phyloP scores from a whole-genome alignment of 1,140 invertebrate genomes.

The Bombus terrestris region DNA sequence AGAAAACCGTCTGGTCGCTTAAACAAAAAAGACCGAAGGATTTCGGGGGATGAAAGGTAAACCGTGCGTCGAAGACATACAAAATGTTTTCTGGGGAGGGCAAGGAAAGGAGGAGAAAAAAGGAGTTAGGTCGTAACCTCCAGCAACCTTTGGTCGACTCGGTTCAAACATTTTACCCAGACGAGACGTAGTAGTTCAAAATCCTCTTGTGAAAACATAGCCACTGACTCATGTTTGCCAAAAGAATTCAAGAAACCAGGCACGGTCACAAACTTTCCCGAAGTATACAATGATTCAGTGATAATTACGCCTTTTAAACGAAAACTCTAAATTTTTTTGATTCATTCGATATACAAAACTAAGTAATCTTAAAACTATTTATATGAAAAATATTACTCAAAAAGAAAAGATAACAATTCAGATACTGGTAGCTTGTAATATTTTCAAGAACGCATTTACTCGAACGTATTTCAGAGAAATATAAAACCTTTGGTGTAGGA shows the following conservation, averaged over 20 bases:
- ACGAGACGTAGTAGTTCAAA: conserved; percentile 73
- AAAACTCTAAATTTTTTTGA: not conserved
- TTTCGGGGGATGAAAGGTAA: conserved; percentile 19
- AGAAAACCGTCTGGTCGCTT: conserved; percentile 38
- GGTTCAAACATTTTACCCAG: conserved; percentile 62
- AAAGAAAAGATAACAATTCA: not conserved
- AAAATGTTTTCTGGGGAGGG: not conserved
- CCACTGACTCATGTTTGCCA: conserved; percentile 54
- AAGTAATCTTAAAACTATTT: not conserved
- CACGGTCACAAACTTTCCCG: conserved; percentile 1
- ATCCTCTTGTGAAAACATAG: conserved; percentile 70
- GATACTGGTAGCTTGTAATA: not conserved
- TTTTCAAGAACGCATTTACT: not conserved
- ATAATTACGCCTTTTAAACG: not conserved
- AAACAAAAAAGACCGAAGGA: conserved; percentile 33
- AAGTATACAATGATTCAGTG: conserved; percentile 23
- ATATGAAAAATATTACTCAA: not conserved
- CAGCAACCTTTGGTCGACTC: conserved; percentile 67
- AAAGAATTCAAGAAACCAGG: conserved; percentile 24
- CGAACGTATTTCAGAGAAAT: too few species aligned
- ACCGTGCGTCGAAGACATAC: conserved; percentile 10
- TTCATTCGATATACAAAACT: not conserved
- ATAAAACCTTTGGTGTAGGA: not conserved
- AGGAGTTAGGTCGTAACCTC: conserved; percentile 55
- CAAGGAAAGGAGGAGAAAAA: not conserved